Conservation (phyloP, 30 jellyfish, hydroid and myxozoan genomes). For the Chrysaora quinquecirrha region DNA sequence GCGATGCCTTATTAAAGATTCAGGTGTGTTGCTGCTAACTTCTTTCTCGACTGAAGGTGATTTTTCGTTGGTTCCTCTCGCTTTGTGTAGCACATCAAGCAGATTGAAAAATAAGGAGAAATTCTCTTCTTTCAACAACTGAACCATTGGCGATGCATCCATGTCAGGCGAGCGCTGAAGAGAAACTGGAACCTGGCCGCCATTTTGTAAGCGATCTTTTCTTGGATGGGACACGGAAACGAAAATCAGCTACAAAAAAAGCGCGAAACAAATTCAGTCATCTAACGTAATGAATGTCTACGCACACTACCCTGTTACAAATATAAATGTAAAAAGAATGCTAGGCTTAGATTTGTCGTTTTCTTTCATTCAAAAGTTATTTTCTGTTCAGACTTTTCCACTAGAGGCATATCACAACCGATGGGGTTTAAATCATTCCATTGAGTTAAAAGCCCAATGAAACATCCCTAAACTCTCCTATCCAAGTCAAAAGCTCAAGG, state of each 20-base stretch:
- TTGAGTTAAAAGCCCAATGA: too few relatives aligned
- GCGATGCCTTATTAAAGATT: neutral
- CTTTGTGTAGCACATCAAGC: slow-evolving; percentile 80
- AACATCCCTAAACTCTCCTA: too few relatives aligned
- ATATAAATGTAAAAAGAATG: too few relatives aligned
- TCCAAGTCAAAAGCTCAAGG: too few relatives aligned
- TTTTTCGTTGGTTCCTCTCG: neutral
- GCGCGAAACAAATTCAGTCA: neutral
- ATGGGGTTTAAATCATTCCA: too few relatives aligned
- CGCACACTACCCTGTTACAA: too few relatives aligned
- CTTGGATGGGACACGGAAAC: slow-evolving; percentile 90
- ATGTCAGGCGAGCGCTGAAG: slow-evolving; percentile 85
- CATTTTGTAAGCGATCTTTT: slow-evolving; percentile 70
- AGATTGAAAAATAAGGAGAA: slow-evolving; percentile 72
- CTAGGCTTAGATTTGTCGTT: too few relatives aligned
- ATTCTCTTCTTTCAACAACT: slow-evolving; percentile 71
- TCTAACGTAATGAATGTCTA: neutral
- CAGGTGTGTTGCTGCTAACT: slow-evolving; percentile 14
- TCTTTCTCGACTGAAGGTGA: neutral
- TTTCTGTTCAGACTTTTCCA: too few relatives aligned
- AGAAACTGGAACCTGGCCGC: slow-evolving; percentile 87
- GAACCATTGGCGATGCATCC: slow-evolving; percentile 96
- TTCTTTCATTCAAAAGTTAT: too few relatives aligned
- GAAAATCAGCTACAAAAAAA: slow-evolving; percentile 77
- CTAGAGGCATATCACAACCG: too few relatives aligned